Evolutionary conservation across 2,113 vertebrate species (phyloP), one percentile per base, ranked within the genome.

Genomic region (Colius striatus): DNA sequence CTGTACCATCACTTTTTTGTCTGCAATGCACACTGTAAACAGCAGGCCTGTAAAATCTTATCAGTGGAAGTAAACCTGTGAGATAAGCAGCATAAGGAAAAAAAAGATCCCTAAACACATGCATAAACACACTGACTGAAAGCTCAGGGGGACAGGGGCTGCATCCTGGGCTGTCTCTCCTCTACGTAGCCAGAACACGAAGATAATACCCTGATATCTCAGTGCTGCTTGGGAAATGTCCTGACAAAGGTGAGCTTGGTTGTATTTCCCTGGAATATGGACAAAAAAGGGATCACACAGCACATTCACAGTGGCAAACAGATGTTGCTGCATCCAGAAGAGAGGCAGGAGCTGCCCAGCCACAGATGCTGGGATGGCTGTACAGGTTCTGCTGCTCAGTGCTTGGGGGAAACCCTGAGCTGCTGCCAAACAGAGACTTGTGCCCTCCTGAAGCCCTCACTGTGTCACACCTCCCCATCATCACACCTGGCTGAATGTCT

Each of bases 401-500:
- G 72, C 67, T 80, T 71, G 71, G 63, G 47, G 84, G 92, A 82
- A 93, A 67, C 30, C 62, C 36, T 60, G 62, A 51, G 55, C 21
- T 62, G 63, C 71, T 66, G 22, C 58, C 87, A 71, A 55, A 48
- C 7, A 65, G 22, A 30, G 6, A 16, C 5, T 5, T 47, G 27
- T 22, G 54, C n/a, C 92, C 45, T 78, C 72, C 84, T 77, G 58
- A 92, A 96, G n/a, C 25, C 74, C 32, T 72, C 1, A 0, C 53
- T 89, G 36, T 66, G 66, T 73, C 78, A 55, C 41, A 27, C 65
- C 78, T 58, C 7, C 68, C 70, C 38, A 63, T 60, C 75, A 89
- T 17, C 71, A 41, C 51, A 94, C 61, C 84, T 87, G 82, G 65
- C 51, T 95, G 63, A 63, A 94, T 48, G 81, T 91, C 68, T 74